These are phyloP conservation scores for Diplodus sargus DNA, from an alignment of 2,797 vertebrate species.

Conservation along the genomic window DNA sequence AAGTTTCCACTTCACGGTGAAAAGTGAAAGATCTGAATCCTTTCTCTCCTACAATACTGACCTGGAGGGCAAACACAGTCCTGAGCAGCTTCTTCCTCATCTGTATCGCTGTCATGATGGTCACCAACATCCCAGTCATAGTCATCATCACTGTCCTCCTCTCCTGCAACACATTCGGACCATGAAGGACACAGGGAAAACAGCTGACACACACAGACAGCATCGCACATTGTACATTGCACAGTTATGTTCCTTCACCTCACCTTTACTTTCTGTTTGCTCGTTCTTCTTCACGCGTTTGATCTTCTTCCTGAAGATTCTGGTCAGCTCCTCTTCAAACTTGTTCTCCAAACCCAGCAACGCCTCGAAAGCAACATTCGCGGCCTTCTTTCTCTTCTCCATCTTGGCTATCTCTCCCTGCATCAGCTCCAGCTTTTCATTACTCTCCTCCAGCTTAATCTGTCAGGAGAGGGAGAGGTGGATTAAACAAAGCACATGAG, in stretches of 20 bases:
- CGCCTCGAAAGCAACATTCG: conserved; percentile 83
- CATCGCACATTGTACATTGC: neutral
- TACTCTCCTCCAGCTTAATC: conserved; percentile 85
- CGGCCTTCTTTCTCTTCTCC: conserved; percentile 85
- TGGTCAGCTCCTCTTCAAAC: conserved; percentile 88
- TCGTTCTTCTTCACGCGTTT: conserved; percentile 85
- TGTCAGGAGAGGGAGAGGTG: conserved; percentile 52
- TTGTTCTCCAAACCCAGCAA: conserved; percentile 90
- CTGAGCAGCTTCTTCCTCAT: conserved; percentile 74
- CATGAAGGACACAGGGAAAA: neutral
- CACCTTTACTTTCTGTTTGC: conserved; percentile 53
- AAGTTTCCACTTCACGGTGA: neutral
- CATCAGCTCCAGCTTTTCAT: conserved; percentile 86
- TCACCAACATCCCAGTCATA: conserved; percentile 67
- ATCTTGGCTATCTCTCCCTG: conserved; percentile 85
- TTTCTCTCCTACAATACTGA: conserved; percentile 67
- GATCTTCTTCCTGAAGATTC: conserved; percentile 90
- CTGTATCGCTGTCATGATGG: conserved; percentile 79
- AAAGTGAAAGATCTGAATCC: neutral
- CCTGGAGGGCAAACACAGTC: conserved; percentile 88
- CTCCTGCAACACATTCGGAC: conserved; percentile 72
- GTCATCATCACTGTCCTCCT: conserved; percentile 85
- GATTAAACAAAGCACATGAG: neutral
- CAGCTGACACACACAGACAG: neutral
- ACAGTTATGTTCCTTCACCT: neutral